These are phyloP conservation scores for Drosophila guanche DNA, from an alignment of 1,140 invertebrate species.

Conservation along the genomic window DNA sequence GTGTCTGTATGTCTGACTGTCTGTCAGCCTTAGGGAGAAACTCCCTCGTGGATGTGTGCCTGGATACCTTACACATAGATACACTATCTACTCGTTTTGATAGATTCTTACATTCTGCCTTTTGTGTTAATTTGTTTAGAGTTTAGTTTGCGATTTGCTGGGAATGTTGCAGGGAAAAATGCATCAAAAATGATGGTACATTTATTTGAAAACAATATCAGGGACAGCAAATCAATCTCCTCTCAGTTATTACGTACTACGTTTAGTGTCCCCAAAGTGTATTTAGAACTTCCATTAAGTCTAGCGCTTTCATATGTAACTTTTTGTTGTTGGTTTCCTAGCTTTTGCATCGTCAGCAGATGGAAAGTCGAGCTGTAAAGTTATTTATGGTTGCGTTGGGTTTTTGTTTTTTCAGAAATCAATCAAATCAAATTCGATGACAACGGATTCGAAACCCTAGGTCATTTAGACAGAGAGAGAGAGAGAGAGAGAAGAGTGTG, in stretches of 20 bases:
- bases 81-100: slow-evolving; percentile 2
- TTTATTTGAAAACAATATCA: too few relatives aligned
- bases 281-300: neutral
- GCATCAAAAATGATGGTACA: neutral
- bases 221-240: too few relatives aligned
- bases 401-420: slow-evolving; percentile 64
- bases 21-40: slow-evolving; percentile 33
- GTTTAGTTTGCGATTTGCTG: slow-evolving; percentile 3
- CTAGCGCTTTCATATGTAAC: neutral
- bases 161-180: slow-evolving; percentile 2
- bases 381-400: slow-evolving; percentile 75
- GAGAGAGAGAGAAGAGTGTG: slow-evolving; percentile 5
- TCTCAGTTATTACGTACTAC: too few relatives aligned
- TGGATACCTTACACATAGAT: slow-evolving; percentile 31
- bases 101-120: neutral
- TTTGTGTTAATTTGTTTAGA: slow-evolving; percentile 37
- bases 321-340: slow-evolving; percentile 1
- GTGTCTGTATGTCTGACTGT: slow-evolving; percentile 59
- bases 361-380: slow-evolving; percentile 56
- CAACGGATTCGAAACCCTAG: slow-evolving; percentile 5
- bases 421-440: slow-evolving; percentile 69
- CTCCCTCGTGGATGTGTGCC: slow-evolving; percentile 38
- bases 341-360: slow-evolving; percentile 48
- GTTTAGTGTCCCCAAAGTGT: slow-evolving; percentile 1
- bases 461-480: neutral